Conservation (phyloP, 2,888 invertebrate genomes). For the Luperina nickerlii region DNA sequence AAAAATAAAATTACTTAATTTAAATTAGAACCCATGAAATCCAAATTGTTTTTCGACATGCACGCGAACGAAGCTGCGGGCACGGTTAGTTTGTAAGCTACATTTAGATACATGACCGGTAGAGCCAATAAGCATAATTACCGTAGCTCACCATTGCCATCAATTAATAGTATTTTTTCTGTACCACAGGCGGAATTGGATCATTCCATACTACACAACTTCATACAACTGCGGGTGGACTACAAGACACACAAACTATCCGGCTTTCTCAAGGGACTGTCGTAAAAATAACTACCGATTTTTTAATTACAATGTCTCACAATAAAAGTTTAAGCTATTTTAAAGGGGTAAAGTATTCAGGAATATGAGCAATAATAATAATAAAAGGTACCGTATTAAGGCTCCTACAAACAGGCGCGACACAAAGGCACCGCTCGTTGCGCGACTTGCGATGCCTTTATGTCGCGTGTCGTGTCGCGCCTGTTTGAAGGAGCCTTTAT, state of each 20-base stretch:
- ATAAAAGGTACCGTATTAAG: too few relatives aligned
- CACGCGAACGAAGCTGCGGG: not conserved
- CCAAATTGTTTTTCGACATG: not conserved
- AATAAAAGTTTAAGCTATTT: not conserved
- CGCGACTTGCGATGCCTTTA: too few relatives aligned
- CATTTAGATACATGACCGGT: conserved; percentile 42
- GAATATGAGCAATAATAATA: not conserved
- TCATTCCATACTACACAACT: conserved; percentile 96
- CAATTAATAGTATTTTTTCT: conserved; percentile 62
- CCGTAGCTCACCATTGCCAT: conserved; percentile 17
- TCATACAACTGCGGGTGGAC: conserved; percentile 98
- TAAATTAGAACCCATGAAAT: not conserved
- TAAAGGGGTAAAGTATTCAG: not conserved
- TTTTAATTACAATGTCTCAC: not conserved
- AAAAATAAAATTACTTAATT: not conserved
- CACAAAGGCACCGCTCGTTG: too few relatives aligned
- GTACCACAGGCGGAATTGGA: conserved; percentile 95
- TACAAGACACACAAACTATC: conserved; percentile 96
- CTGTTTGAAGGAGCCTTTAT: too few relatives aligned
- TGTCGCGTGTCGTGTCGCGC: too few relatives aligned
- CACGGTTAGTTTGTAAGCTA: not conserved
- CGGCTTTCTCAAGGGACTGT: conserved; percentile 90
- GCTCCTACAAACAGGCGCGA: too few relatives aligned
- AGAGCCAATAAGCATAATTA: conserved; percentile 41
- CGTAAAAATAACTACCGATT: conserved; percentile 71